Evolutionary conservation across 2,113 vertebrate species (phyloP).

Genomic region (Notechis scutatus): DNA sequence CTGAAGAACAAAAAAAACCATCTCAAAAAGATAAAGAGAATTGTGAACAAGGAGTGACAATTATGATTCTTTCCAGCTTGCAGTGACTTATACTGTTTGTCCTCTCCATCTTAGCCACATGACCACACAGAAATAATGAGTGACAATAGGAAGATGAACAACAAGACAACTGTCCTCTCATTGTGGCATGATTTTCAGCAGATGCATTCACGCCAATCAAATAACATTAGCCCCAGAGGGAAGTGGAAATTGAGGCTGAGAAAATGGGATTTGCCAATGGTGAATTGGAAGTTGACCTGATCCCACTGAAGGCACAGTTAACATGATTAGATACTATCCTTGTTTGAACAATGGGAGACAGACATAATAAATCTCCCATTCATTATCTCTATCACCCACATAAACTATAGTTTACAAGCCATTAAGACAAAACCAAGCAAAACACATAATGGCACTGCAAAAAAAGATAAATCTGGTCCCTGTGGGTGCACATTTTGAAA

Average conservation of each 20-base stretch:
- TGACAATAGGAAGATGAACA: neutral
- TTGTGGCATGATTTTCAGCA: neutral
- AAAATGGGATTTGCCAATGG: neutral
- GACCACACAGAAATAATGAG: neutral
- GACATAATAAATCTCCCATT: neutral
- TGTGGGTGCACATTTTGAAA: neutral
- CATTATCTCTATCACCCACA: no score
- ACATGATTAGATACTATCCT: neutral
- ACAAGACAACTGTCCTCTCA: neutral
- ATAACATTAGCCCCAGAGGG: neutral
- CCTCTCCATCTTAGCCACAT: neutral
- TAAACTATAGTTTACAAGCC: neutral
- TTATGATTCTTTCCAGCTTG: neutral
- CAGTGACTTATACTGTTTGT: neutral
- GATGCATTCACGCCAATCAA: neutral
- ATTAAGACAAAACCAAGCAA: neutral
- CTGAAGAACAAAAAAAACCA: neutral
- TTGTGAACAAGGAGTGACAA: neutral
- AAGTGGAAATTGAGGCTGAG: neutral
- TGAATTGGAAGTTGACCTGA: neutral
- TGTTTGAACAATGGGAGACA: neutral
- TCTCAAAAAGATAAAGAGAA: neutral
- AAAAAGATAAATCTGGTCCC: neutral
- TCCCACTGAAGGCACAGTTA: rapidly evolving
- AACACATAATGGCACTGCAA: neutral